Conservation (phyloP, 2,888 invertebrate genomes). For the Platycheirus rosarum region DNA sequence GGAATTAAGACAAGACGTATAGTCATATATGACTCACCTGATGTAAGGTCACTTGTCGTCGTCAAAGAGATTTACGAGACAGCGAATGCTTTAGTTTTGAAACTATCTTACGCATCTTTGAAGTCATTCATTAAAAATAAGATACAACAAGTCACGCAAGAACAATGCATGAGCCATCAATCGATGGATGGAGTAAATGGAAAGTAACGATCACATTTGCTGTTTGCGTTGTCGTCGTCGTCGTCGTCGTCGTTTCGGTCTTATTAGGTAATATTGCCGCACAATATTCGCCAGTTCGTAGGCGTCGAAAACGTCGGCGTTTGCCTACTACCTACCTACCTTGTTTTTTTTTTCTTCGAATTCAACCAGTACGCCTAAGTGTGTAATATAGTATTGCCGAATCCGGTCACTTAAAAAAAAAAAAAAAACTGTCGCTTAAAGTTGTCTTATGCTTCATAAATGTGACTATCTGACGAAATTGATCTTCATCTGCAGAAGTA, state of each 20-base stretch:
- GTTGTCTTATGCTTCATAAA: constrained; percentile 17
- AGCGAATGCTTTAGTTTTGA: neutral
- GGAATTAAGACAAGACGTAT: constrained; percentile 29
- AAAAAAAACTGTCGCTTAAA: constrained; percentile 33
- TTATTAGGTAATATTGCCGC: constrained; percentile 58
- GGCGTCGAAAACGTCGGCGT: constrained; percentile 65
- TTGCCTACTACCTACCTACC: constrained; percentile 46
- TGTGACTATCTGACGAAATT: constrained; percentile 18
- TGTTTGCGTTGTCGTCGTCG: too few relatives aligned
- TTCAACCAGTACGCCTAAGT: constrained; percentile 25
- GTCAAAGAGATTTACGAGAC: constrained; percentile 20
- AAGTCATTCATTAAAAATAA: constrained; percentile 30
- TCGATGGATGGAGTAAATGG: constrained; percentile 45
- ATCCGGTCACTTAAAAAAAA: constrained; percentile 63
- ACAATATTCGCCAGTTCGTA: constrained; percentile 52
- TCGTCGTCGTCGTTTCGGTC: constrained; percentile 27
- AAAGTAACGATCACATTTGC: constrained; percentile 65
- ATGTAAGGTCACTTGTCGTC: constrained; percentile 3
- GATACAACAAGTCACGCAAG: constrained; percentile 23
- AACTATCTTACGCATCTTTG: constrained; percentile 23
- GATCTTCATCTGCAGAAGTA: constrained; percentile 28
- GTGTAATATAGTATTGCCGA: constrained; percentile 30
- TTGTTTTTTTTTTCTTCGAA: constrained; percentile 1
- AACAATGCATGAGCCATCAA: constrained; percentile 62
- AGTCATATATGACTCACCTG: neutral